These are phyloP conservation scores for Conopomorpha cramerella DNA, from an alignment of 1,140 invertebrate species.

Conservation along the genomic window DNA sequence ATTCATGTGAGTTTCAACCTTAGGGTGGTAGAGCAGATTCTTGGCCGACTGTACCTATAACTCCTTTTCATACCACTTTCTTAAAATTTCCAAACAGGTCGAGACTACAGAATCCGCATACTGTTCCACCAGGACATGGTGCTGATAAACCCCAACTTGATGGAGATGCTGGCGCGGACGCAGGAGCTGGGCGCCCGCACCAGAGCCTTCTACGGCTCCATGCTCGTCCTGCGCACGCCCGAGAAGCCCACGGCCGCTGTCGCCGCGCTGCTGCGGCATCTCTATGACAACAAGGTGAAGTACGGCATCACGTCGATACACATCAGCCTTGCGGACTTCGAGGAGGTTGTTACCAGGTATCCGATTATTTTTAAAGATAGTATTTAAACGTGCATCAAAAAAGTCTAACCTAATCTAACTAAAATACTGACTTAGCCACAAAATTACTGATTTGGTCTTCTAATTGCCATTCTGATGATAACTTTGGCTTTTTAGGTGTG, in stretches of 20 bases:
- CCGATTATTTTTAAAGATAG: no score
- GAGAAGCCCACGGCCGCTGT: constrained; percentile 20
- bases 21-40: no score
- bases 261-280: constrained; percentile 20
- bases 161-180: constrained; percentile 14
- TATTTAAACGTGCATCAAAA: no score
- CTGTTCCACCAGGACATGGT: constrained; percentile 14
- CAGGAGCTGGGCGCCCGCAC: constrained; percentile 18
- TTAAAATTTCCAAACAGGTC: constrained; percentile 14
- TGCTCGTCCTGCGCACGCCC: constrained; percentile 28
- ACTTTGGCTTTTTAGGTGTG: no score
- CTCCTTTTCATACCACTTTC: background rate
- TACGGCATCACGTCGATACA: constrained; percentile 28
- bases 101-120: constrained; percentile 31
- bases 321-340: constrained; percentile 32
- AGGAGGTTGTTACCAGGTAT: constrained; percentile 38
- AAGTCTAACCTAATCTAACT: no score
- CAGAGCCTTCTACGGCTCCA: constrained; percentile 28
- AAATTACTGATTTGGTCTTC: no score
- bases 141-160: constrained; percentile 10
- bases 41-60: no score
- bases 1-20: no score
- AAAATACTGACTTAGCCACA: no score
- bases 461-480: no score
- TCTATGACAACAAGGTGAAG: constrained; percentile 15